Conservation (phyloP, 1,140 invertebrate genomes). For the Chrysomallon squamiferum region DNA sequence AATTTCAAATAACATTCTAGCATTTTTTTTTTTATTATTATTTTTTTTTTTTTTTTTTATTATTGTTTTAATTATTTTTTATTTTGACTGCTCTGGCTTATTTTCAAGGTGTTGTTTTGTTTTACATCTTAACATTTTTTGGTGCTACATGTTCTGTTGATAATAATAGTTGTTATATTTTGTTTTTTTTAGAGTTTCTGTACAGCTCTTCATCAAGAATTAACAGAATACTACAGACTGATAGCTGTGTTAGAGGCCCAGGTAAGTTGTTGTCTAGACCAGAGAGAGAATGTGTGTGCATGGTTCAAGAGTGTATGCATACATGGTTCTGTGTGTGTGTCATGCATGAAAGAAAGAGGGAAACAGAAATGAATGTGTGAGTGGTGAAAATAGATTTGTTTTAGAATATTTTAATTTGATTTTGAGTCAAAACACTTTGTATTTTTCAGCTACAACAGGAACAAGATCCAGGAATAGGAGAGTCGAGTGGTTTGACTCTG, state of each 20-base stretch:
- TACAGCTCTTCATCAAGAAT: conserved; percentile 81
- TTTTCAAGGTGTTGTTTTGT: not conserved
- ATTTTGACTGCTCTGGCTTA: not conserved
- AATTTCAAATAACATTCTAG: not conserved
- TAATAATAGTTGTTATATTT: not conserved
- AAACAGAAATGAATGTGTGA: no score
- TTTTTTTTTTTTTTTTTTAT: not conserved
- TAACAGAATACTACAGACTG: conserved; percentile 86
- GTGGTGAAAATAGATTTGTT: no score
- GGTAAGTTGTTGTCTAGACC: no score
- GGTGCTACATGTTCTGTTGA: not conserved
- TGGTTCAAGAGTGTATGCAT: no score
- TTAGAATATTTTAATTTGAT: no score
- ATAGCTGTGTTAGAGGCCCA: conserved; percentile 86
- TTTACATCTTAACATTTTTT: no score
- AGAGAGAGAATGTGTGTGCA: not conserved
- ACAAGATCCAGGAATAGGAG: conserved; percentile 37
- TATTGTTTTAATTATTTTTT: not conserved
- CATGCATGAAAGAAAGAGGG: no score
- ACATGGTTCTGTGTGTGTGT: no score
- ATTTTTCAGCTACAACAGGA: conserved; percentile 53
- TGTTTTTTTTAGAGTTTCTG: conserved; percentile 73
- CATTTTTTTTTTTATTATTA: not conserved
- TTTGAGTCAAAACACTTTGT: no score
- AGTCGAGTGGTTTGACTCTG: conserved; percentile 71